phyloP scores from a whole-genome alignment of 1,140 invertebrate species.

The Oryzaephilus surinamensis region DNA sequence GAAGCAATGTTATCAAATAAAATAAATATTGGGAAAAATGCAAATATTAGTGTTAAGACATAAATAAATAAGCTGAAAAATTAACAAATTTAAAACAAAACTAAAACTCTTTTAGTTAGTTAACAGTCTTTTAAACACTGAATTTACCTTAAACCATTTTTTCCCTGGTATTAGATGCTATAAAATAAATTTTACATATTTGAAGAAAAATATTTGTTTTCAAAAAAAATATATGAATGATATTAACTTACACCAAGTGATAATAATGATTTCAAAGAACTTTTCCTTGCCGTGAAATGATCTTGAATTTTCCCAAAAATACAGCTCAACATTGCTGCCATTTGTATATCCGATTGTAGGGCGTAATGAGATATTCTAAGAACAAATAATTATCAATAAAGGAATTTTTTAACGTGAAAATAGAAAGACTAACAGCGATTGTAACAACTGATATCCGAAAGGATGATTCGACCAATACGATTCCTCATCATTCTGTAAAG shows the following conservation, averaged over 20 bases:
- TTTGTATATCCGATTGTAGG: slow-evolving; percentile 76
- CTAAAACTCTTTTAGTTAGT: too few species aligned
- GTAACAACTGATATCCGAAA: slow-evolving; percentile 73
- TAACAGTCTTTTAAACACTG: background rate
- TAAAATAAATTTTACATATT: slow-evolving; percentile 36
- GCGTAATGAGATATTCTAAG: slow-evolving; percentile 68
- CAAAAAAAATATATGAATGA: slow-evolving; percentile 1
- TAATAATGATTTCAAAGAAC: slow-evolving; percentile 26
- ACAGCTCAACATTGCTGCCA: slow-evolving; percentile 84
- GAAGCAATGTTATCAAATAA: too few species aligned
- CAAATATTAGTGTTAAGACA: too few species aligned
- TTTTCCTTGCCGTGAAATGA: slow-evolving; percentile 30
- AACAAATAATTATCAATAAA: slow-evolving; percentile 15
- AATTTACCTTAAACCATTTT: slow-evolving; percentile 50
- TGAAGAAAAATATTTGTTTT: slow-evolving; percentile 1
- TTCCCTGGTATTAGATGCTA: slow-evolving; percentile 50
- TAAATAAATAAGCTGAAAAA: too few species aligned
- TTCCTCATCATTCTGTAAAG: slow-evolving; percentile 49
- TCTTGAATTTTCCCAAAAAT: slow-evolving; percentile 54
- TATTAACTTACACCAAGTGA: slow-evolving; percentile 36
- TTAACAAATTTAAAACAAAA: too few species aligned
- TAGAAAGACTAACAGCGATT: slow-evolving; percentile 60
- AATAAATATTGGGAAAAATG: too few species aligned
- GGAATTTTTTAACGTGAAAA: too few species aligned
- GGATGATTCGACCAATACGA: slow-evolving; percentile 73